Conservation (phyloP, 2,797 vertebrate species). For the Sebastes melanostomus region DNA sequence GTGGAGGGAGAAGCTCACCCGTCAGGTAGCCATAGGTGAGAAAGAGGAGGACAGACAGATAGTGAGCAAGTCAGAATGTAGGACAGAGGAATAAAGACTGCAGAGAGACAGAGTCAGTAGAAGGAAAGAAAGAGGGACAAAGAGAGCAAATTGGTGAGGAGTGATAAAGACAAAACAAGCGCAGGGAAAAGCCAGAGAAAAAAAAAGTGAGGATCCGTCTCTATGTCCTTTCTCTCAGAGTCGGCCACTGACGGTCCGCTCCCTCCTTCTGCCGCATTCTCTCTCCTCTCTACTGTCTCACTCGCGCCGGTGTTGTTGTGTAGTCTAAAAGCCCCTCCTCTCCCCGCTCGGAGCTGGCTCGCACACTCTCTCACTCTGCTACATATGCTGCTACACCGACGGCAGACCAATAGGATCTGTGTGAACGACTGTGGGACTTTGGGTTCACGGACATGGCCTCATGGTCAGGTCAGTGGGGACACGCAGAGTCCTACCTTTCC, state of each 20-base stretch:
- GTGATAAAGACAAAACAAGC: background rate
- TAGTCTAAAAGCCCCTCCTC: slow-evolving; percentile 63
- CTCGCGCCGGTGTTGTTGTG: slow-evolving; percentile 56
- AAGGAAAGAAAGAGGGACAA: background rate
- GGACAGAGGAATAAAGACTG: slow-evolving; percentile 19
- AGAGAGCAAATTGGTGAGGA: background rate
- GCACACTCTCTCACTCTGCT: slow-evolving; percentile 34
- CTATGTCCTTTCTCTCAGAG: slow-evolving; percentile 24
- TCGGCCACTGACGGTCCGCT: slow-evolving; percentile 47
- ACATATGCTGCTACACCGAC: slow-evolving; percentile 4
- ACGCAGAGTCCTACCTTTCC: background rate
- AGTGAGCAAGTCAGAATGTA: slow-evolving; percentile 19
- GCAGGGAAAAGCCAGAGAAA: slow-evolving; percentile 1
- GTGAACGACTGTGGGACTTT: background rate
- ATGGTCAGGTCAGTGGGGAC: slow-evolving; percentile 8
- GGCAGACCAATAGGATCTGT: slow-evolving; percentile 30
- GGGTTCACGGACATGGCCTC: slow-evolving; percentile 28
- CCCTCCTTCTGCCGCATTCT: slow-evolving; percentile 71
- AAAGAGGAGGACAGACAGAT: slow-evolving; percentile 12
- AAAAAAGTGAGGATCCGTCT: slow-evolving; percentile 8
- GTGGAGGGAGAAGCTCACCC: slow-evolving; percentile 1
- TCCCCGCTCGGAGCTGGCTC: slow-evolving; percentile 9
- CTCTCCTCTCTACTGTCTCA: slow-evolving; percentile 46
- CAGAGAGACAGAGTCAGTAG: background rate
- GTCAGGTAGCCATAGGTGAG: slow-evolving; percentile 46